Base-by-base conservation (phyloP, 35 echinoderm and acorn worm species). In the Lytechinus pictus region DNA sequence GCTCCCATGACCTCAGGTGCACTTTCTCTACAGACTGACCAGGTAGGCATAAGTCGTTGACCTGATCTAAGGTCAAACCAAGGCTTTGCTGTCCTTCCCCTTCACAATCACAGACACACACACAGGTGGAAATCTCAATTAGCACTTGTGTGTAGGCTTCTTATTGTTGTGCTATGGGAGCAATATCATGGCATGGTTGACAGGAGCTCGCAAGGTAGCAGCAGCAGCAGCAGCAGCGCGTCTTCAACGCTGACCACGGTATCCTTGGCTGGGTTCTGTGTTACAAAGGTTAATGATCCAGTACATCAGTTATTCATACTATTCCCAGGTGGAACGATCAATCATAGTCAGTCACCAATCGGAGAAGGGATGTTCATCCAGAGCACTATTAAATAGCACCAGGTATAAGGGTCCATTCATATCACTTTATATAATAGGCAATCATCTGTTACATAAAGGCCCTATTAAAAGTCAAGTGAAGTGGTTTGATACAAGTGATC, bases 71-170 rank as follows among this genome's bases (percentile, higher is more conserved):
- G 66, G 66, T 79, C 88, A 90, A 33, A 51, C 88, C 14, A 14
- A 24, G 27, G 5, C 86, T 28, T 16, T 51, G 4, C 27, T 51
- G 4, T 11, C 6, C 19, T 88, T n/a, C 27, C 86, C 33, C 33
- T 44, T 44, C 33, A 44, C 33, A 44, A 44, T 52, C 88, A 52
- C 88, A n/a, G 9, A n/a, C 88, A n/a, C 16, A 44, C 52, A 44
- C 88, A 52, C 88, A 90, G 88, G 88, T 90, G 88, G 52, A 90
- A 90, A 90, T 90, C 88, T 90, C 88, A 44, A 90, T 90, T 90
- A 90, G 29, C 88, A 8, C 88, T n/a, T 52, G 88, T 90, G 28
- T 54, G 88, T 51, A 88, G 27, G n/a, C 86, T 13, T 58, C 5
- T 79, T 24, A 79, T 6, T 79, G 66, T 79, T n/a, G 66, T 11